phyloP scores from a whole-genome alignment of 2,888 invertebrate genomes.

The Eumacrocentrus americanus region DNA sequence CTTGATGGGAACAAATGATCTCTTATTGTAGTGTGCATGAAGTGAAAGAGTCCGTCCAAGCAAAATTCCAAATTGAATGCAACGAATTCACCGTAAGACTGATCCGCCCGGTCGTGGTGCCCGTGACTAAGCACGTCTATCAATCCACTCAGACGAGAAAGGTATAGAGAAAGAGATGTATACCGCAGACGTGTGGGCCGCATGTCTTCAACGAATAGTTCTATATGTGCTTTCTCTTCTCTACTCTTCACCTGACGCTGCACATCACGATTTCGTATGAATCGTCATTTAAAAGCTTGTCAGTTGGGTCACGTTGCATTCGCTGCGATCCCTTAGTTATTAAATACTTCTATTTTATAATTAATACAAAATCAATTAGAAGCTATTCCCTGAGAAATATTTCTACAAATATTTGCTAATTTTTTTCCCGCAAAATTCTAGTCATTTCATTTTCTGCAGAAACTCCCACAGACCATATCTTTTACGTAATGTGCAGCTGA shows the following conservation, averaged over 20 bases:
- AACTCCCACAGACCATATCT: not conserved
- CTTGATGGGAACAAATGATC: constrained; percentile 24
- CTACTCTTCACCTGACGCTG: not conserved
- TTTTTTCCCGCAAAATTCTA: too few relatives aligned
- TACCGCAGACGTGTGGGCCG: constrained; percentile 5
- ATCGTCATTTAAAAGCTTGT: not conserved
- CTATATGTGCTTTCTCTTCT: constrained; percentile 1
- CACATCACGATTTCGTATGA: not conserved
- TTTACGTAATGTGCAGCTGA: not conserved
- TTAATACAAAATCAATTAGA: too few relatives aligned
- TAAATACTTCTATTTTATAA: too few relatives aligned
- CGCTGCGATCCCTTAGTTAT: too few relatives aligned
- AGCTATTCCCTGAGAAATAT: too few relatives aligned
- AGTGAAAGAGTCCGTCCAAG: constrained; percentile 20
- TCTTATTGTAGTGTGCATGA: constrained; percentile 15
- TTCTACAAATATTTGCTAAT: too few relatives aligned
- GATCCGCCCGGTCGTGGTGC: constrained; percentile 13
- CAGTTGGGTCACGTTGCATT: too few relatives aligned
- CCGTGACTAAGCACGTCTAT: constrained; percentile 25
- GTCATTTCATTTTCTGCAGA: not conserved
- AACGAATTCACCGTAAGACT: constrained; percentile 30
- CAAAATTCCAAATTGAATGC: constrained; percentile 37
- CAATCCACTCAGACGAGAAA: constrained; percentile 10
- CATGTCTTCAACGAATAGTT: constrained; percentile 1
- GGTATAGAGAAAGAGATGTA: constrained; percentile 1